Evolutionary conservation across 2,888 invertebrate genomes (phyloP).

Genomic region (Spilarctia lutea): DNA sequence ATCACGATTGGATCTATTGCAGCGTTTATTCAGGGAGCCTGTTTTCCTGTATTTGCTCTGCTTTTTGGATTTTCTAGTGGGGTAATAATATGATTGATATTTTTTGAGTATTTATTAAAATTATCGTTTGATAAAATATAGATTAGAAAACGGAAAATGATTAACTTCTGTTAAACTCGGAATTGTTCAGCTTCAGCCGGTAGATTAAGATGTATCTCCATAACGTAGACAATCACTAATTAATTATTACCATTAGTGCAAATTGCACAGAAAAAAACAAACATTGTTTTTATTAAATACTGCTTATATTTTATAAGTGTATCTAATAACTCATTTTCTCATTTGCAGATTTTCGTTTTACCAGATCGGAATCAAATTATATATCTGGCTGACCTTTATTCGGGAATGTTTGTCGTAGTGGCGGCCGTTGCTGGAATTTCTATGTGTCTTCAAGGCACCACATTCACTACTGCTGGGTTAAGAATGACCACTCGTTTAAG

Average conservation of each 20-base stretch:
- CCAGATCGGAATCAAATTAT: conserved; percentile 85
- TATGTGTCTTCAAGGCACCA: conserved; percentile 89
- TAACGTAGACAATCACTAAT: too few relatives aligned
- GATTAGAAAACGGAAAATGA: too few relatives aligned
- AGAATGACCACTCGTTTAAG: conserved; percentile 90
- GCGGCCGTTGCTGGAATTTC: conserved; percentile 89
- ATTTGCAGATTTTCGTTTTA: conserved; percentile 86
- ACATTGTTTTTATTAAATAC: too few relatives aligned
- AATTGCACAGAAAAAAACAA: too few relatives aligned
- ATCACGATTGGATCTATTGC: conserved; percentile 88
- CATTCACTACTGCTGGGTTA: conserved; percentile 92
- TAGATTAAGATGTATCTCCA: too few relatives aligned
- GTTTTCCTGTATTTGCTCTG: conserved; percentile 89
- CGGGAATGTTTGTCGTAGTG: conserved; percentile 88
- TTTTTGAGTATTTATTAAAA: too few relatives aligned
- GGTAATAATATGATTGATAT: conserved; percentile 63
- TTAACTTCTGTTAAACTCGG: too few relatives aligned
- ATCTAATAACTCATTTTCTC: neutral
- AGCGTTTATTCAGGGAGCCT: conserved; percentile 88
- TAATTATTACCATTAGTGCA: too few relatives aligned
- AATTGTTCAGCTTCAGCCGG: too few relatives aligned
- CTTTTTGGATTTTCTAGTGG: conserved; percentile 89
- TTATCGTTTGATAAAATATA: too few relatives aligned
- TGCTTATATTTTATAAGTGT: too few relatives aligned
- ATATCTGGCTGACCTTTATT: conserved; percentile 87